These are phyloP conservation scores for Tanytarsus gracilentus DNA, from an alignment of 2,888 invertebrate species.

Conservation along the genomic window DNA sequence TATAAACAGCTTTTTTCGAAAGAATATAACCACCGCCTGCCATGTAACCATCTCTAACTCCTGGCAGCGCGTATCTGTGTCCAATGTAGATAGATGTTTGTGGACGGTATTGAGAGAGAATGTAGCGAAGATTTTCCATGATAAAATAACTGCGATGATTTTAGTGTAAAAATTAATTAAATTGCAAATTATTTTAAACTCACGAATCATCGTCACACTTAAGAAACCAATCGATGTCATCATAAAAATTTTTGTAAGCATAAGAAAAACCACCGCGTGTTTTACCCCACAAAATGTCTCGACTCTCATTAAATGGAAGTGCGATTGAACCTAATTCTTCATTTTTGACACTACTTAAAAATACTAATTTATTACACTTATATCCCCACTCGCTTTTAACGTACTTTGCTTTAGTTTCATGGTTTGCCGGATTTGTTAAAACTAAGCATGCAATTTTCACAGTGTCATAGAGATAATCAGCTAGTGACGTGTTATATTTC, in stretches of 20 bases:
- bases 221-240: not conserved
- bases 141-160: constrained; percentile 65
- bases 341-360: not conserved
- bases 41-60: constrained; percentile 56
- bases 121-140: constrained; percentile 86
- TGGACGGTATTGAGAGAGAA: constrained; percentile 67
- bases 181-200: constrained; percentile 1
- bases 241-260: not conserved
- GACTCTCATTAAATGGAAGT: not conserved
- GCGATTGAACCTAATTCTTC: not conserved
- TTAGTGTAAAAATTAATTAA: constrained; percentile 28
- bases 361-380: not conserved
- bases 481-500: not conserved
- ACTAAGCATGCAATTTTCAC: not conserved
- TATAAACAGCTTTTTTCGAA: constrained; percentile 70
- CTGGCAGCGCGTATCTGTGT: constrained; percentile 33
- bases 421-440: not conserved
- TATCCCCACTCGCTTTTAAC: not conserved
- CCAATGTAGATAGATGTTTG: constrained; percentile 80
- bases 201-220: not conserved
- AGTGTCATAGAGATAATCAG: not conserved
- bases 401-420: not conserved
- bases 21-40: constrained; percentile 92
- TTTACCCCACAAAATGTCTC: not conserved
- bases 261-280: not conserved